Base-by-base conservation (phyloP, 1,140 invertebrate genomes). In the Pseudomyrmex cubaensis region DNA sequence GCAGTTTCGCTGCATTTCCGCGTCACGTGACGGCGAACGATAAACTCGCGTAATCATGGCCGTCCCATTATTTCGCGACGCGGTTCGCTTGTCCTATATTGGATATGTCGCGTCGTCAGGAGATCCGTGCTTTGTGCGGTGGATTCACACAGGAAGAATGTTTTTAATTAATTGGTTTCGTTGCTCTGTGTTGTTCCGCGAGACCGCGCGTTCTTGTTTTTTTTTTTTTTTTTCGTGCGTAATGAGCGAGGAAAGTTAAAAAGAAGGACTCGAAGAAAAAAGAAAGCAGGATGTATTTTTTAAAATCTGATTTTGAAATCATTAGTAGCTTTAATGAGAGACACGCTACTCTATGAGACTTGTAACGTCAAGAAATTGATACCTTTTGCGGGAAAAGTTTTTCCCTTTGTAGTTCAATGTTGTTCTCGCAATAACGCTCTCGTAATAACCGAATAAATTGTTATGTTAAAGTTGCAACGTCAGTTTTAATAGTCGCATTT, bases 301-400 rank as follows among this genome's bases (percentile, higher is more conserved):
- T 52, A 76, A 85, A 80, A 82, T 85, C 85, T 87, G 85, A 85
- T 82, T 82, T 73, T 48, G 44, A 62, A 66, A 73, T 84, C 75
- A 67, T 87, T 88, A 88, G 87, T 78, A 62, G 48, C n/a, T 72
- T 50, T 88, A 88, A 88, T 78, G 76, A 35, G 76, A 87, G 77
- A 17, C 46, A 22, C 66, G 64, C 50, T 85, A 56, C 72, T 7
- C 35, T 35, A n/a, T 13, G 85, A 69, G 74, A 70, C 69, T 87
- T 83, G 72, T 62, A 35, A 57, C 63, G 69, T 15, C 85, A 54
- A 88, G 85, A 85, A 72, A 85, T 87, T 73, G 66, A 57, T 13
- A 63, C 10, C 7, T 57, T 76, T 46, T 12, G 35, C 12, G 9
- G 7, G 5, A 13, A 13, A 78, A 3, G 13, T 35, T n/a, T 1